Conservation (phyloP, 2,113 vertebrate species). For the Nothocercus nigrocapillus region DNA sequence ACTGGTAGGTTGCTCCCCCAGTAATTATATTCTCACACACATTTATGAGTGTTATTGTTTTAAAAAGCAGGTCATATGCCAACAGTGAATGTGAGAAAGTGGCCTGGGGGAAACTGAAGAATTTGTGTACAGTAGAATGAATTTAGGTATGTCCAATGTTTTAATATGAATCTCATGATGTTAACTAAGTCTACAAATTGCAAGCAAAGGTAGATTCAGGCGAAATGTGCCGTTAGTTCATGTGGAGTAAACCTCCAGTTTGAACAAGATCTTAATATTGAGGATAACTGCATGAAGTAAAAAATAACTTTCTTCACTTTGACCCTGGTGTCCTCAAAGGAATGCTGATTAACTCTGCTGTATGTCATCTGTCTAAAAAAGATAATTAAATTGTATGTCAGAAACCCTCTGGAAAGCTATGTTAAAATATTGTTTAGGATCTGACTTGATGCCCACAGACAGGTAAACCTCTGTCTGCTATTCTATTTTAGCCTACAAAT, state of each 20-base stretch:
- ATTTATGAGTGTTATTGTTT: neutral
- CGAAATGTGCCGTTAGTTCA: neutral
- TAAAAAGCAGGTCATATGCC: neutral
- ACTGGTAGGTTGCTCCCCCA: neutral
- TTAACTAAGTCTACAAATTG: neutral
- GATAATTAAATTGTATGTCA: neutral
- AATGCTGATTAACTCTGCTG: neutral
- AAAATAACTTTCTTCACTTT: neutral
- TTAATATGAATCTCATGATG: neutral
- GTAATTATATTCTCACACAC: neutral
- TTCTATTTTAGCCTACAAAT: neutral
- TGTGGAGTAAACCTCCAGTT: neutral
- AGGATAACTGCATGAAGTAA: neutral
- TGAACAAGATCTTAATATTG: neutral
- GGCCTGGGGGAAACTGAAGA: neutral
- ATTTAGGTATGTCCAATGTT: neutral
- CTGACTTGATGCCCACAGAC: neutral
- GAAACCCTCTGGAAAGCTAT: neutral
- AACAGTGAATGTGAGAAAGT: neutral
- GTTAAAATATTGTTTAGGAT: neutral
- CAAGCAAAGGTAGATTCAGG: neutral
- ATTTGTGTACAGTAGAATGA: neutral
- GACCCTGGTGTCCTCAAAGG: neutral
- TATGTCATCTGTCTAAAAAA: neutral
- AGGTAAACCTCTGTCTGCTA: neutral